phyloP scores from a whole-genome alignment of 2,113 vertebrate species.

The Thamnophis sirtalis region DNA sequence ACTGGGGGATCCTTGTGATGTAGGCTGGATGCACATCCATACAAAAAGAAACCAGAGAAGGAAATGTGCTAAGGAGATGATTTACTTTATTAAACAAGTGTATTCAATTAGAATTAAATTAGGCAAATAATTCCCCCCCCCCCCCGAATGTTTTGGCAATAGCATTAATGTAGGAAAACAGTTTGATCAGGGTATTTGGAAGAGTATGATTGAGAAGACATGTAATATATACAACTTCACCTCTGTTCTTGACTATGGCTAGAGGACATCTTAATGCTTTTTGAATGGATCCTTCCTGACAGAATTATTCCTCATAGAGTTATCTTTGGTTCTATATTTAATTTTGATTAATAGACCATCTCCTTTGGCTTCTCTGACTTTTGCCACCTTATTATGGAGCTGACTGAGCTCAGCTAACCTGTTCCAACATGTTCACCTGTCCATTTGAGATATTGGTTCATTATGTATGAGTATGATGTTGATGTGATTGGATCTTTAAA shows the following conservation, averaged over 20 bases:
- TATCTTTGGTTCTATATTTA: background rate
- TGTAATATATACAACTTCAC: background rate
- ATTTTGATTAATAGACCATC: background rate
- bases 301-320: background rate
- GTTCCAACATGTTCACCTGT: background rate
- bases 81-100: background rate
- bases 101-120: background rate
- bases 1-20: background rate
- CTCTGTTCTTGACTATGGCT: background rate
- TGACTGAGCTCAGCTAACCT: background rate
- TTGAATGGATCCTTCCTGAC: background rate
- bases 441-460: background rate
- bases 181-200: background rate
- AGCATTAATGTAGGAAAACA: background rate
- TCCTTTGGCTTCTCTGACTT: background rate
- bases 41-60: background rate
- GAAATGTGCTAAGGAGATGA: background rate
- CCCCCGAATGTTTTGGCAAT: background rate
- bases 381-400: background rate
- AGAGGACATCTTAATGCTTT: background rate
- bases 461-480: background rate
- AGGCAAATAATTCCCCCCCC: background rate
- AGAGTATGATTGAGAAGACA: background rate
- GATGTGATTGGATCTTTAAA: background rate
- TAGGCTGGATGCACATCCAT: background rate